phyloP scores from a whole-genome alignment of 2,888 invertebrate genomes.

The Lepas anatifera region DNA sequence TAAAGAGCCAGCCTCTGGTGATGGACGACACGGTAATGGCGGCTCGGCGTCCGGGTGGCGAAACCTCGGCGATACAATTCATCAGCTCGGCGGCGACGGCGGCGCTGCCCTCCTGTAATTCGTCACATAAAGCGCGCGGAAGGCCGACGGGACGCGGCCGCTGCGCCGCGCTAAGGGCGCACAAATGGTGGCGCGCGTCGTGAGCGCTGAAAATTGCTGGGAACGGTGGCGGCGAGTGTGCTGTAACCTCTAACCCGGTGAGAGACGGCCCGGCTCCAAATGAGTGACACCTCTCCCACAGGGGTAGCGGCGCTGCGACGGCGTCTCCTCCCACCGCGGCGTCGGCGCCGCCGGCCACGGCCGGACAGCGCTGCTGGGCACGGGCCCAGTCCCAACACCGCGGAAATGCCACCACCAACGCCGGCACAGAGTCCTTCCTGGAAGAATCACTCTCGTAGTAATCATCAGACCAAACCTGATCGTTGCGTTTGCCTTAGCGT shows the following conservation, averaged over 20 bases:
- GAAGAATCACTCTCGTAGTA: no score
- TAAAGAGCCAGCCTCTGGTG: background rate
- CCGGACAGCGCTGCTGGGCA: no score
- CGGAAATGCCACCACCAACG: no score
- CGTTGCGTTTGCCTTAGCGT: no score
- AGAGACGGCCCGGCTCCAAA: background rate
- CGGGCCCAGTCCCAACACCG: no score
- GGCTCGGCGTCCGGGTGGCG: background rate
- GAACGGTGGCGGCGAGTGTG: background rate
- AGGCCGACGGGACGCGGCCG: background rate
- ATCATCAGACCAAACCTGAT: no score
- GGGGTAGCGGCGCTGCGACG: background rate
- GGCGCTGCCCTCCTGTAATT: background rate
- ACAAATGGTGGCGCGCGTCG: background rate
- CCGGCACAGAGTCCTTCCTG: no score
- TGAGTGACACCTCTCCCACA: conserved; percentile 11
- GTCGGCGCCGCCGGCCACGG: background rate
- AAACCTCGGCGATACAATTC: background rate
- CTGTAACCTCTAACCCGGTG: background rate
- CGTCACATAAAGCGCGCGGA: background rate
- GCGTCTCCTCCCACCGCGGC: background rate
- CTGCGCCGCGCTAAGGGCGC: background rate
- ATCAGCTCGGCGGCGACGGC: background rate
- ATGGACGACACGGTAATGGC: background rate
- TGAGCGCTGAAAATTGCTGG: background rate